phyloP scores from a whole-genome alignment of 2,888 invertebrate genomes.

The Trissolcus brochymenae region DNA sequence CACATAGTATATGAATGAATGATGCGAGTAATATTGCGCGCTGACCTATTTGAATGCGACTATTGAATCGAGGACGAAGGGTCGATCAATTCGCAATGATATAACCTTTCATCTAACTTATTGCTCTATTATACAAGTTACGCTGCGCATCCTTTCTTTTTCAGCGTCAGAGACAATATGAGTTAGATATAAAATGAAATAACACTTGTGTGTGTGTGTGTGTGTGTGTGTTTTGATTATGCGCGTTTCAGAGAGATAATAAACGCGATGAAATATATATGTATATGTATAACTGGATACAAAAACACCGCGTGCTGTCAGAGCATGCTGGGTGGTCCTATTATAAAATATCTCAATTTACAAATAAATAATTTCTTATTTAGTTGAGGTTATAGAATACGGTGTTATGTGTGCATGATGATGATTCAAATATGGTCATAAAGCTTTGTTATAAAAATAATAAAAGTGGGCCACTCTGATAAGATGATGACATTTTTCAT shows the following conservation, averaged over 20 bases:
- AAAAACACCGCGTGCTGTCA: conserved; percentile 58
- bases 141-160: too few species aligned
- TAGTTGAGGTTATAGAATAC: too few species aligned
- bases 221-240: conserved; percentile 55
- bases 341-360: conserved; percentile 45
- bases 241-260: conserved; percentile 49
- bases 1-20: conserved; percentile 22
- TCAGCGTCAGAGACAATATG: too few species aligned
- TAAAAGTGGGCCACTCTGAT: too few species aligned
- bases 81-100: conserved; percentile 14
- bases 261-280: conserved; percentile 58
- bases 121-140: too few species aligned
- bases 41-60: conserved; percentile 47
- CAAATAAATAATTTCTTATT: too few species aligned
- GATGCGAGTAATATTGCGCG: conserved; percentile 41
- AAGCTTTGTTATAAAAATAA: too few species aligned
- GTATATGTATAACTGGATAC: conserved; percentile 51
- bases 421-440: too few species aligned
- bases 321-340: conserved; percentile 45
- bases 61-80: conserved; percentile 48
- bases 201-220: conserved; percentile 43
- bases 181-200: too few species aligned
- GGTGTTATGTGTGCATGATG: too few species aligned
- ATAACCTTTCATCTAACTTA: conserved; percentile 16
- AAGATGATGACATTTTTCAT: too few species aligned